Percentiles rank a stretch among this genome's conserved stretches.
phyloP scores from a whole-genome alignment of 2,888 invertebrate species.

The Coelogynopora nodosa region DNA sequence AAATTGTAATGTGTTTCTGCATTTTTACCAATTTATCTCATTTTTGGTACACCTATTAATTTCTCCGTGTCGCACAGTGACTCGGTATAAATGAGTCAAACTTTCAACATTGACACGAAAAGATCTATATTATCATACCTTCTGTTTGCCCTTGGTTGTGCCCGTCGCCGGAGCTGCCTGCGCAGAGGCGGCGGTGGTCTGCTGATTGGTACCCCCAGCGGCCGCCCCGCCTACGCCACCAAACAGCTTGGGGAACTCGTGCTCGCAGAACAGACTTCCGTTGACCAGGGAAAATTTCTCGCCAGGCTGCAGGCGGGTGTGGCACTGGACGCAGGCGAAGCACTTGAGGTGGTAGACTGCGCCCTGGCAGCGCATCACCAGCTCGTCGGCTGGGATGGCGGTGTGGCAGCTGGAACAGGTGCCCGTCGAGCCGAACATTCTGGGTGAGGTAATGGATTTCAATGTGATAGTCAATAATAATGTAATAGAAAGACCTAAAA shows the following conservation, averaged over 20 bases:
- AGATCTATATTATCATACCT: no score
- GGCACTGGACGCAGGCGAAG: constrained; percentile 89
- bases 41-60: no score
- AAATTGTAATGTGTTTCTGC: no score
- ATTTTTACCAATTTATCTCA: no score
- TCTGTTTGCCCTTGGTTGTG: constrained; percentile 11
- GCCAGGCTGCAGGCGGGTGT: constrained; percentile 79
- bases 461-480: no score
- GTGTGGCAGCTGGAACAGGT: constrained; percentile 86
- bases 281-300: constrained; percentile 82
- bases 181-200: not conserved
- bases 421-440: constrained; percentile 84
- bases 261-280: constrained; percentile 85
- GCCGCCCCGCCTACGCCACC: not conserved
- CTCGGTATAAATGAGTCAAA: no score
- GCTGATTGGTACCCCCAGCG: not conserved
- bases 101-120: no score
- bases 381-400: constrained; percentile 84
- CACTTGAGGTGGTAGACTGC: constrained; percentile 87
- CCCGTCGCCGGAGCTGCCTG: not conserved
- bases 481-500: no score
- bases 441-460: constrained; percentile 63
- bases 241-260: constrained; percentile 73
- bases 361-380: constrained; percentile 77
- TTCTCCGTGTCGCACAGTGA: no score